Evolutionary conservation across 2,113 vertebrate species (phyloP), one percentile per base, ranked within the genome.

Genomic region (Engraulis encrasicolus): DNA sequence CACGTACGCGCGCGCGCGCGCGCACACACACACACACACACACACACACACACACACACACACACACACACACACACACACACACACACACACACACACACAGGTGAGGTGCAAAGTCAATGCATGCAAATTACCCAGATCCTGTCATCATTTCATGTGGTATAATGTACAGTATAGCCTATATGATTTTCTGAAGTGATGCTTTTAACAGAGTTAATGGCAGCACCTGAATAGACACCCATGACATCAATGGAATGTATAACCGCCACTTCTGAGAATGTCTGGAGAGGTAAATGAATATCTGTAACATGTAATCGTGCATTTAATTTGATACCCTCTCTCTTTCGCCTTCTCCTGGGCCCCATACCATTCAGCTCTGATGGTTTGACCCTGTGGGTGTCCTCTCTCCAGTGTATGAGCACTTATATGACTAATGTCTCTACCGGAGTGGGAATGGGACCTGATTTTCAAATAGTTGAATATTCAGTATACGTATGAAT

Each of bases 151-250:
- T 74, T 34, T 74, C 66, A 45, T 45, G n/a, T n/a, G 9, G 40
- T 45, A 45, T 45, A 45, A 9, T 14, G 31, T 74, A 14, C 5
- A 31, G 66, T 74, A 31, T 17, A 74, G 31, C 5, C 27, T 31
- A 74, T 34, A 36, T 74, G 66, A 74, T 74, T 34, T 34, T 15
- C 31, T 74, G 66, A 74, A 74, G 66, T 34, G 66, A 31, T 14
- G 31, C 66, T 74, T 34, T 74, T 34, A 17, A 15, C 66, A 0
- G 15, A 34, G 31, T 15, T n/a, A 34, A 34, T 34, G 27, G 34
- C 12, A 36, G 66, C 66, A 34, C 66, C 23, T 74, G 66, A 74
- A 74, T 36, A 27, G 66, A 74, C 66, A 74, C 66, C 66, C 34
- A 17, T 74, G 66, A 74, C 40, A 74, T n/a, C 27, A 34, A 74